Evolutionary conservation across 2,888 invertebrate genomes (phyloP).

Genomic region (Minunthozetes semirufus): DNA sequence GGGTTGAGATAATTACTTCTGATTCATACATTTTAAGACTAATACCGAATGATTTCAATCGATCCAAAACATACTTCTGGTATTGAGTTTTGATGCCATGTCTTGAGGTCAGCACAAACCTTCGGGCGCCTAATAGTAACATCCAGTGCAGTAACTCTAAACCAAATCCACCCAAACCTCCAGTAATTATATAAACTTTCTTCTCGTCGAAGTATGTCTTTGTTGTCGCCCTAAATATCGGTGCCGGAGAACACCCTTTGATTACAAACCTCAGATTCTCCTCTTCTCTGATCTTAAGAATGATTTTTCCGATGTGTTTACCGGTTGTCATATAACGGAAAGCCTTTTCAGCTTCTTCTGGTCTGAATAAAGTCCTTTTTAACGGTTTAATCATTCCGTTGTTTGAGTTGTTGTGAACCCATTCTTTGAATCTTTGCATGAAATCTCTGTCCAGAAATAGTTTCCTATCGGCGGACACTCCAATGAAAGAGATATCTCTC

Average conservation of each 20-base stretch:
- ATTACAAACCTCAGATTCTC: not conserved
- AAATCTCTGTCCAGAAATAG: not conserved
- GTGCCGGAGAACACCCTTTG: conserved; percentile 57
- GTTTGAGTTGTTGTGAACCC: not conserved
- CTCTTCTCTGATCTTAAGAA: not conserved
- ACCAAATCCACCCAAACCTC: conserved; percentile 93
- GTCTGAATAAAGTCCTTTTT: not conserved
- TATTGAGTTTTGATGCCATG: not conserved
- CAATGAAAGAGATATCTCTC: not conserved
- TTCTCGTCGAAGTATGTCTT: conserved; percentile 63
- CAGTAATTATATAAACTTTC: conserved; percentile 53
- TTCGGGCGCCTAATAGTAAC: conserved; percentile 76
- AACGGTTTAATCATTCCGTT: not conserved
- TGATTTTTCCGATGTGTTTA: not conserved
- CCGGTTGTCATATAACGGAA: not conserved
- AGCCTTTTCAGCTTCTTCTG: not conserved
- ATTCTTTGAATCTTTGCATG: not conserved
- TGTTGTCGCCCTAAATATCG: conserved; percentile 59
- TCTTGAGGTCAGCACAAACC: conserved; percentile 52
- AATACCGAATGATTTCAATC: not conserved
- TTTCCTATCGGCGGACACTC: not conserved
- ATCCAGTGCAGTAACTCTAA: conserved; percentile 87
- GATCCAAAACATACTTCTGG: not conserved
- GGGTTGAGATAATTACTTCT: not conserved
- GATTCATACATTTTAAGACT: not conserved